Evolutionary conservation across 2,888 invertebrate genomes (phyloP).

Genomic region (Scaeva pyrastri): DNA sequence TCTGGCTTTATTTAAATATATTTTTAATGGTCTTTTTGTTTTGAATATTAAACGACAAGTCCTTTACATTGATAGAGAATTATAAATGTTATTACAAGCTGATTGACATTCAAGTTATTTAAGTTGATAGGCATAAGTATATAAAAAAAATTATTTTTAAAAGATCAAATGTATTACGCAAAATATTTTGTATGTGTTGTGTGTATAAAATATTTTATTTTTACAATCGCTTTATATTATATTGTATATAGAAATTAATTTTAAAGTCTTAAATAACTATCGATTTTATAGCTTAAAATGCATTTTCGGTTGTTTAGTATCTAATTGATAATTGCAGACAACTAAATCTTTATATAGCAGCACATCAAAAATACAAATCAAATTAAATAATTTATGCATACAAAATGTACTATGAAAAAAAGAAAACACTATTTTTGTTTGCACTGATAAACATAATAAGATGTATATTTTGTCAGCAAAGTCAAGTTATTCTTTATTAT

Average conservation of each 20-base stretch:
- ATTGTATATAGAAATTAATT: neutral
- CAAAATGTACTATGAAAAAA: neutral
- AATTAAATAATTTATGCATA: constrained; percentile 20
- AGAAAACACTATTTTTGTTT: constrained; percentile 40
- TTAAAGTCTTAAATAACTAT: neutral
- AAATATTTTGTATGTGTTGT: neutral
- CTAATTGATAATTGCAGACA: neutral
- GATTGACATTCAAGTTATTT: neutral
- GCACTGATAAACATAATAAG: constrained; percentile 65
- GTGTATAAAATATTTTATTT: neutral
- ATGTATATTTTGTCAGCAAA: constrained; percentile 70
- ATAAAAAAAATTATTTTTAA: neutral
- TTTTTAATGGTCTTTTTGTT: neutral
- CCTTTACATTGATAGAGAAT: neutral
- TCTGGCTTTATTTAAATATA: neutral
- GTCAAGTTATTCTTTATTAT: constrained; percentile 49
- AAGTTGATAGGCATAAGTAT: neutral
- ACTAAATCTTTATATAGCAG: neutral
- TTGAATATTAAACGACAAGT: neutral
- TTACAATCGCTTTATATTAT: neutral
- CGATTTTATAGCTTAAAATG: neutral
- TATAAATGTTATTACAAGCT: neutral
- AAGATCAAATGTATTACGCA: neutral
- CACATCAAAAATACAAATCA: constrained; percentile 20
- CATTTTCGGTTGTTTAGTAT: constrained; percentile 2